Conservation (phyloP, 2,888 invertebrate genomes). For the Agrotis ipsilon region DNA sequence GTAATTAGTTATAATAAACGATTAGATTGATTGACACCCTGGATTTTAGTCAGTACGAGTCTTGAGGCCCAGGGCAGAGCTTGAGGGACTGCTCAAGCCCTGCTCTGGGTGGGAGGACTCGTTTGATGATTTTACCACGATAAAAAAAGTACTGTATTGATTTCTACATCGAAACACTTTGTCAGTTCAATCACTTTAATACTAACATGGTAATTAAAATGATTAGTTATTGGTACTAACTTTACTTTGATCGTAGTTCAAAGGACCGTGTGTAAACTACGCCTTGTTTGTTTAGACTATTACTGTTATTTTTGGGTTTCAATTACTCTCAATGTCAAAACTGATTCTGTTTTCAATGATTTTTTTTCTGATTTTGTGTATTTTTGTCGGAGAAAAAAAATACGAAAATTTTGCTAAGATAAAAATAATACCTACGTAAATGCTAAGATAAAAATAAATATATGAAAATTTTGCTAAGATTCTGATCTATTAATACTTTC, state of each 20-base stretch:
- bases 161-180: not conserved
- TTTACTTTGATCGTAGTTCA: slow-evolving; percentile 31
- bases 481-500: no score
- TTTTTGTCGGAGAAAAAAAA: not conserved
- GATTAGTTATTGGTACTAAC: not conserved
- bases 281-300: slow-evolving; percentile 5
- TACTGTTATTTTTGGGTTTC: slow-evolving; percentile 15
- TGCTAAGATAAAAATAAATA: no score
- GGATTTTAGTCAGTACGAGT: no score
- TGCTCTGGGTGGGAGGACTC: no score
- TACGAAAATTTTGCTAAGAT: not conserved
- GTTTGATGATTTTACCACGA: no score
- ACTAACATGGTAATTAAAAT: slow-evolving; percentile 4
- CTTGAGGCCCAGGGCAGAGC: no score
- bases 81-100: no score
- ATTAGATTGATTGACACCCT: no score
- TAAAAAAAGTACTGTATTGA: not conserved
- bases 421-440: no score
- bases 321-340: slow-evolving; percentile 11
- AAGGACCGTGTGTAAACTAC: slow-evolving; percentile 15
- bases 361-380: not conserved
- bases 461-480: no score
- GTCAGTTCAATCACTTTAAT: not conserved
- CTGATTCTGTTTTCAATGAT: slow-evolving; percentile 3
- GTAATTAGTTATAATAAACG: no score